A percentile compares a stretch with the other conserved stretches of the same genome.
These are phyloP conservation scores for Bryconaethiops microstoma DNA, from an alignment of 2,797 vertebrate species.

Conservation along the genomic window DNA sequence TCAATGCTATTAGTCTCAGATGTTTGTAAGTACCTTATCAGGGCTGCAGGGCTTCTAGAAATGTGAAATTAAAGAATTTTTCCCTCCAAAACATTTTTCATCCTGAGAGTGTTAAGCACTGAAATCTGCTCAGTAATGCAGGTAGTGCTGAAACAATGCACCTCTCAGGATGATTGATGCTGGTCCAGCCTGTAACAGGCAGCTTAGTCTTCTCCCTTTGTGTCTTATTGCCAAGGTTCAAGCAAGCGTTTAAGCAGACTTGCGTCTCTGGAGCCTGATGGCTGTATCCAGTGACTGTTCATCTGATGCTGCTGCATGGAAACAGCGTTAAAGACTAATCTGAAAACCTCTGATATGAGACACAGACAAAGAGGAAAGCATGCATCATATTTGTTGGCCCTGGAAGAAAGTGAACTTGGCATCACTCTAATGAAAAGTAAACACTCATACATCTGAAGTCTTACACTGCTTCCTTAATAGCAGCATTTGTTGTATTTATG, in stretches of 20 bases:
- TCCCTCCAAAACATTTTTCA: not conserved
- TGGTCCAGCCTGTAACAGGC: not conserved
- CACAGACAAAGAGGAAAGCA: slow-evolving; percentile 14
- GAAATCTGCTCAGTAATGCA: not conserved
- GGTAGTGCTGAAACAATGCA: not conserved
- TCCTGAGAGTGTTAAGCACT: not conserved
- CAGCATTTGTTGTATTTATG: slow-evolving; percentile 7
- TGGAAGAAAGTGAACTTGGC: not conserved
- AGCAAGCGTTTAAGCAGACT: not conserved
- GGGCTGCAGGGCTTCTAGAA: not conserved
- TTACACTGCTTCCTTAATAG: slow-evolving; percentile 7
- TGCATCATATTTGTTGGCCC: not conserved
- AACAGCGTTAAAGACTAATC: not conserved
- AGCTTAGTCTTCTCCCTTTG: not conserved
- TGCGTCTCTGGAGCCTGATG: not conserved
- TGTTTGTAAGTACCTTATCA: not conserved
- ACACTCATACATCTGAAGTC: not conserved
- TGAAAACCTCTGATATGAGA: not conserved
- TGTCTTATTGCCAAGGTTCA: slow-evolving; percentile 6
- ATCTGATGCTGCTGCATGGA: not conserved
- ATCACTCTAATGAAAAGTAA: slow-evolving; percentile 12
- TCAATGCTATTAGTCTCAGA: not conserved
- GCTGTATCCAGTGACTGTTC: not conserved
- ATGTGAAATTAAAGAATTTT: slow-evolving; percentile 3
- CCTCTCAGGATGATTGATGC: not conserved